These are phyloP conservation scores for Enhydra lutris DNA, from an alignment of 2,113 vertebrate genomes.

Conservation along the genomic window DNA sequence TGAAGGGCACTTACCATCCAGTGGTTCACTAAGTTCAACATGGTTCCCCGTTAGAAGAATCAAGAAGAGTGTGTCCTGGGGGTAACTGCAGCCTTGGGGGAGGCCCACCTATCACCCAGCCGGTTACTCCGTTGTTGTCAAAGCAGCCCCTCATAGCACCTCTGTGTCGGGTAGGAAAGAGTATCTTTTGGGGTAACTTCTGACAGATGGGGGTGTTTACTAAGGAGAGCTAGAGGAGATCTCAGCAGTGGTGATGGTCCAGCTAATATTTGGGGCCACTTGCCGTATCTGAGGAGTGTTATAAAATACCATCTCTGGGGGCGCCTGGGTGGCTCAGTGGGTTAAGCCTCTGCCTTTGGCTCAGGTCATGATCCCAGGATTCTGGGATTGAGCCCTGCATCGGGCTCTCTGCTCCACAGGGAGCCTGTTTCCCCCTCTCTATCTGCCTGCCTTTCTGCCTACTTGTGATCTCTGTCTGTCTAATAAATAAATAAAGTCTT, in stretches of 20 bases:
- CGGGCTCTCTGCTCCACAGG: no score
- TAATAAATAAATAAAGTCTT: no score
- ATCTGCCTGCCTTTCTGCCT: no score
- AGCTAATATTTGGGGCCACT: background rate
- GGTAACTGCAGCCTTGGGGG: background rate
- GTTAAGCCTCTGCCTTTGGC: no score
- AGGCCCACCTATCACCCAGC: background rate
- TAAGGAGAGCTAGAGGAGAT: background rate
- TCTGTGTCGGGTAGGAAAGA: background rate
- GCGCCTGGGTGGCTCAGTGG: no score
- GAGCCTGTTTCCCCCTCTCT: no score
- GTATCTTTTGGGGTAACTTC: background rate
- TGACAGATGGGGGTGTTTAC: background rate
- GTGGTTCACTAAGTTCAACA: background rate
- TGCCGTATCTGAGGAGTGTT: background rate
- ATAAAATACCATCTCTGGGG: background rate
- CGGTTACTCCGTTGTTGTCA: background rate
- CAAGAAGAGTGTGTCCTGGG: background rate
- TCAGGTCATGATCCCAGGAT: no score
- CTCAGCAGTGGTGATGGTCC: background rate
- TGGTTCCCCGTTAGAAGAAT: background rate
- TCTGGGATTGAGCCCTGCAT: no score
- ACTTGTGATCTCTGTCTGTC: no score
- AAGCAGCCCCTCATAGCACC: background rate
- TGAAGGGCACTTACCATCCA: background rate